These are phyloP conservation scores for Crocidura indochinensis DNA, from an alignment of 2,797 vertebrate species.

Conservation along the genomic window DNA sequence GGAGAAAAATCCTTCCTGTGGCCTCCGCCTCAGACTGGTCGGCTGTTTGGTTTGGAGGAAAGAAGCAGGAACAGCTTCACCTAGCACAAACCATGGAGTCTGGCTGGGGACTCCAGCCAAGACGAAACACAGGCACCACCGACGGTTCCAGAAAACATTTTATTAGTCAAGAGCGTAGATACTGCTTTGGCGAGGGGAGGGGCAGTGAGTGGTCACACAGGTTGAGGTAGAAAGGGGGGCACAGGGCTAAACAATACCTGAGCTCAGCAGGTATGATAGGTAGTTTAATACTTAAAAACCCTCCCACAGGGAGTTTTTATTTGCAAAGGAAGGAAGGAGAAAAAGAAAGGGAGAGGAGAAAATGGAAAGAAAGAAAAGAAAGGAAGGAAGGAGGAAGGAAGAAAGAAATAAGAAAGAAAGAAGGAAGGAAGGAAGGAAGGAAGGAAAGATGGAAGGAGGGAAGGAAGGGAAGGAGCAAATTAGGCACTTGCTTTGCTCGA, in stretches of 20 bases:
- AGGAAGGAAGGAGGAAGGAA: too few species aligned
- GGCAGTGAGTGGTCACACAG: conserved; percentile 88
- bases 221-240: conserved; percentile 91
- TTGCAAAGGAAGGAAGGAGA: conserved; percentile 72
- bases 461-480: too few species aligned
- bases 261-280: conserved; percentile 89
- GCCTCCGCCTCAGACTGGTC: neutral
- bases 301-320: conserved; percentile 84
- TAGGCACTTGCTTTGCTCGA: too few species aligned
- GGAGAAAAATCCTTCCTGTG: too few species aligned
- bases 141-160: conserved; percentile 84
- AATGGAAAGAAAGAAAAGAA: too few species aligned
- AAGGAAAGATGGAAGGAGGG: too few species aligned
- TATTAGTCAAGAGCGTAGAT: conserved; percentile 89
- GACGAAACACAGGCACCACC: conserved; percentile 46
- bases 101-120: neutral
- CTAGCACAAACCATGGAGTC: neutral
- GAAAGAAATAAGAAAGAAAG: too few species aligned
- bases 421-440: too few species aligned
- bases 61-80: neutral
- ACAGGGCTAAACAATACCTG: conserved; percentile 71
- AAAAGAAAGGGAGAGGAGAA: neutral
- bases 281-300: conserved; percentile 91
- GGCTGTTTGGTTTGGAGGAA: neutral
- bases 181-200: conserved; percentile 84